Percentiles rank a stretch among this genome's conserved stretches.
phyloP scores from a whole-genome alignment of 30 jellyfish, hydroid and myxozoan species.

The Haliclystus octoradiatus region DNA sequence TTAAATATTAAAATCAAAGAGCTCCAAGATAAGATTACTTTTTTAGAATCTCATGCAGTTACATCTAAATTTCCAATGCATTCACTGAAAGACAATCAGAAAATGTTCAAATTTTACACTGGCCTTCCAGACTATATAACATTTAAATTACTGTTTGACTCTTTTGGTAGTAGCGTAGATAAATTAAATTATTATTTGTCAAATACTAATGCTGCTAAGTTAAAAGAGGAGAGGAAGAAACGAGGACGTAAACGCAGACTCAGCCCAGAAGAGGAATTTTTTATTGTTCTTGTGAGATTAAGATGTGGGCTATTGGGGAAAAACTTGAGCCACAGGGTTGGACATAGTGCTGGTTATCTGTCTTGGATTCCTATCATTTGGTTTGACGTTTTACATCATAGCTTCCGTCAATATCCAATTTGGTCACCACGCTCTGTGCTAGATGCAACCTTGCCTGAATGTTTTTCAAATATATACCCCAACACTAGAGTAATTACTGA shows the following conservation, averaged over 20 bases:
- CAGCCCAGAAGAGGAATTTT: too few relatives aligned
- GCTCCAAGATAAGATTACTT: too few relatives aligned
- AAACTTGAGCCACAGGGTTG: slow-evolving; percentile 30
- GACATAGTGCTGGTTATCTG: slow-evolving; percentile 9
- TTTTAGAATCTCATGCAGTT: too few relatives aligned
- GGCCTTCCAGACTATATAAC: slow-evolving; percentile 12
- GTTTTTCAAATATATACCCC: slow-evolving; percentile 19
- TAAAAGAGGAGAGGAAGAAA: slow-evolving; percentile 19
- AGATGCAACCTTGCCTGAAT: slow-evolving; percentile 40
- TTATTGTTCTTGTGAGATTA: too few relatives aligned
- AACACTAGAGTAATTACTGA: too few relatives aligned
- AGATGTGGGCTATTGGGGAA: slow-evolving; percentile 32
- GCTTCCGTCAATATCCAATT: slow-evolving; percentile 20
- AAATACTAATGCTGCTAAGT: not conserved
- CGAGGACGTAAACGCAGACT: slow-evolving; percentile 15
- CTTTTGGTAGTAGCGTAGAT: slow-evolving; percentile 5
- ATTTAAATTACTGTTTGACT: slow-evolving; percentile 23
- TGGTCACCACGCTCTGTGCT: slow-evolving; percentile 44
- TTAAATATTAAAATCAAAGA: too few relatives aligned
- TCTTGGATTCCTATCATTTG: slow-evolving; percentile 23
- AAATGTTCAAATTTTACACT: too few relatives aligned
- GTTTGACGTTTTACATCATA: slow-evolving; percentile 24
- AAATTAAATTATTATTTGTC: too few relatives aligned
- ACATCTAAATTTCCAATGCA: too few relatives aligned
- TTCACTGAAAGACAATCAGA: too few relatives aligned